Percentiles rank a stretch among this genome's conserved stretches.
Conservation (phyloP, 1,140 invertebrate genomes). For the Anastrepha obliqua region DNA sequence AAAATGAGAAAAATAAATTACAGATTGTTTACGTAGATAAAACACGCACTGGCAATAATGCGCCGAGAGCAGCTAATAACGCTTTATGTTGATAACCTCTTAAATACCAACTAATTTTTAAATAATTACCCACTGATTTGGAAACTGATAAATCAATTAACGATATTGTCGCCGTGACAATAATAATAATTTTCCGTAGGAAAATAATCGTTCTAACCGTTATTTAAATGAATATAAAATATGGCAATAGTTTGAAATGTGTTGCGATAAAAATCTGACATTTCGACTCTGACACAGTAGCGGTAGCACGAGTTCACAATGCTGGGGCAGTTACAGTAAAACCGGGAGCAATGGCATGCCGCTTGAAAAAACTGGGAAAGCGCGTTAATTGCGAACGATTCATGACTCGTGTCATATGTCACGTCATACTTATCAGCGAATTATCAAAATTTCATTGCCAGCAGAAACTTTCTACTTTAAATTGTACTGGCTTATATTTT, state of each 20-base stretch:
- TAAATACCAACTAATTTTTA: slow-evolving; percentile 13
- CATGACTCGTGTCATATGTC: background rate
- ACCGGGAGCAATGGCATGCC: background rate
- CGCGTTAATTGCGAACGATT: slow-evolving; percentile 3
- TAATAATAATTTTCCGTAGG: background rate
- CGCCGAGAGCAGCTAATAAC: too few relatives aligned
- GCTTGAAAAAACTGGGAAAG: background rate
- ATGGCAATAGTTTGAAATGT: slow-evolving; percentile 29
- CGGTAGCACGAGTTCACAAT: background rate
- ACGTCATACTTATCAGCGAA: background rate
- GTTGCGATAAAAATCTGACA: slow-evolving; percentile 39
- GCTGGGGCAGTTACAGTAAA: background rate
- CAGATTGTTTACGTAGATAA: background rate
- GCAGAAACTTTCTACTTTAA: too few relatives aligned
- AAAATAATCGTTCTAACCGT: background rate
- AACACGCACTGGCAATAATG: background rate
- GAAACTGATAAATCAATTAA: slow-evolving; percentile 9
- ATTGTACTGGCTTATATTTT: too few relatives aligned
- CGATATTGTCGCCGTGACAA: background rate
- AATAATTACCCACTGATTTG: background rate
- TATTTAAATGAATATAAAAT: background rate
- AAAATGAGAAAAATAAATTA: background rate
- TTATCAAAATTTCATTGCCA: background rate
- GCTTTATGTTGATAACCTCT: background rate
- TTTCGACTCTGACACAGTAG: background rate